phyloP scores from a whole-genome alignment of 2,888 invertebrate species.

The Synanthedon andrenaeformis region DNA sequence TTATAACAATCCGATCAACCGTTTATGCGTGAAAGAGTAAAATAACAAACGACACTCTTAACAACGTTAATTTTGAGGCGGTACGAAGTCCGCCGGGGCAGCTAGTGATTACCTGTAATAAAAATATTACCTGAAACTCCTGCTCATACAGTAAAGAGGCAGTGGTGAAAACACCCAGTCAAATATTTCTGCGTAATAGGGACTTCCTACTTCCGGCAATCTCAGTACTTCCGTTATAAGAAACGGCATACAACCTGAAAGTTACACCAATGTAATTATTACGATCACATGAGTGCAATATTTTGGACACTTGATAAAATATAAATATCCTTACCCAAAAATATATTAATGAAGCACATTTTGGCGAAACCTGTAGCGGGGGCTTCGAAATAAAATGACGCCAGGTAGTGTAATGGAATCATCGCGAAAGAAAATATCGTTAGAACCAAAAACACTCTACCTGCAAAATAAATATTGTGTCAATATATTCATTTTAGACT shows the following conservation, averaged over 20 bases:
- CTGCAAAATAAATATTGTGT: conserved; percentile 31
- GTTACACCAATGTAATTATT: no score
- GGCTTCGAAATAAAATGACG: conserved; percentile 77
- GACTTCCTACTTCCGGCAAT: conserved; percentile 73
- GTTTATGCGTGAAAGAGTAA: no score
- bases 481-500: no score
- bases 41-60: no score
- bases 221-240: conserved; percentile 77
- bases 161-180: conserved; percentile 79
- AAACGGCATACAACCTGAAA: conserved; percentile 77
- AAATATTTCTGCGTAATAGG: conserved; percentile 72
- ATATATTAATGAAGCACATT: conserved; percentile 80
- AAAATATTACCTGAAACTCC: conserved; percentile 48
- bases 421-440: conserved; percentile 77
- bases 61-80: no score
- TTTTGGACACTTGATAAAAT: conserved; percentile 1
- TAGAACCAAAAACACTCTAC: conserved; percentile 73
- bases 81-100: no score
- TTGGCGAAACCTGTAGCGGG: conserved; percentile 83
- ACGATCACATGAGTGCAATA: background rate
- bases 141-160: conserved; percentile 72
- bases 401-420: conserved; percentile 80
- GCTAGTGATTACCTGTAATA: no score
- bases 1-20: no score
- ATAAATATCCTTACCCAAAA: conserved; percentile 42